A percentile compares a stretch with the other conserved stretches of the same genome.
Evolutionary conservation across 2,113 vertebrate species (phyloP).

Genomic region (Crypturellus undulatus): DNA sequence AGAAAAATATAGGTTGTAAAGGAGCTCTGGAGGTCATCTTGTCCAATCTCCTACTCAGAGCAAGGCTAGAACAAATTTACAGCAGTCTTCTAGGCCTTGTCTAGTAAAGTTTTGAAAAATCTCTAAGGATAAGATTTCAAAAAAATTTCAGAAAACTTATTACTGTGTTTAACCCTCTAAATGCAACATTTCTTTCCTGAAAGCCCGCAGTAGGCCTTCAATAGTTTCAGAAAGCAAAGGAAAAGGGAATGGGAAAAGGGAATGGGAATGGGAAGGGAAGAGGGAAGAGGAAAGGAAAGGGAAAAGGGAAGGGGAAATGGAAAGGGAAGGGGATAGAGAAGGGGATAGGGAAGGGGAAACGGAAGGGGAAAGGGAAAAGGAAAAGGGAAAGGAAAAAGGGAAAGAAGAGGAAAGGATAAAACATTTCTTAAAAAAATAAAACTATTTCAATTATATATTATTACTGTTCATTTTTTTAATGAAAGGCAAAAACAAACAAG

Average conservation of each 20-base stretch:
- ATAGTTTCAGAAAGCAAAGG: not conserved
- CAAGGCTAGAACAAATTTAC: not conserved
- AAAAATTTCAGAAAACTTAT: not conserved
- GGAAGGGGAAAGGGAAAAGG: no score
- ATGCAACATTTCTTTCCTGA: not conserved
- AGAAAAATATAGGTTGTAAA: not conserved
- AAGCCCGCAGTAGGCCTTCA: not conserved
- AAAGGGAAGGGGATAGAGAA: no score
- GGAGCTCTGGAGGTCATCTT: not conserved
- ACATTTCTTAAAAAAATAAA: not conserved
- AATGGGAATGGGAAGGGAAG: no score
- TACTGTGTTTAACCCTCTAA: no score
- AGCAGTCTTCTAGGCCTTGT: not conserved
- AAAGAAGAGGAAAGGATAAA: not conserved
- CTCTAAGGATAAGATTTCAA: not conserved
- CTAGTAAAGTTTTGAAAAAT: not conserved
- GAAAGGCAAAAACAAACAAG: not conserved
- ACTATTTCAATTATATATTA: not conserved
- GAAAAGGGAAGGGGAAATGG: no score
- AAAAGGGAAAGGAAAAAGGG: no score
- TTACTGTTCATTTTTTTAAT: not conserved
- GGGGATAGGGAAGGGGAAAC: no score
- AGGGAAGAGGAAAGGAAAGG: no score
- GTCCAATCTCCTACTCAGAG: not conserved
- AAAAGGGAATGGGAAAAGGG: not conserved